Percentiles rank a stretch among this genome's conserved stretches.
Conservation (phyloP, 2,888 invertebrate species). For the Lithodes maja region DNA sequence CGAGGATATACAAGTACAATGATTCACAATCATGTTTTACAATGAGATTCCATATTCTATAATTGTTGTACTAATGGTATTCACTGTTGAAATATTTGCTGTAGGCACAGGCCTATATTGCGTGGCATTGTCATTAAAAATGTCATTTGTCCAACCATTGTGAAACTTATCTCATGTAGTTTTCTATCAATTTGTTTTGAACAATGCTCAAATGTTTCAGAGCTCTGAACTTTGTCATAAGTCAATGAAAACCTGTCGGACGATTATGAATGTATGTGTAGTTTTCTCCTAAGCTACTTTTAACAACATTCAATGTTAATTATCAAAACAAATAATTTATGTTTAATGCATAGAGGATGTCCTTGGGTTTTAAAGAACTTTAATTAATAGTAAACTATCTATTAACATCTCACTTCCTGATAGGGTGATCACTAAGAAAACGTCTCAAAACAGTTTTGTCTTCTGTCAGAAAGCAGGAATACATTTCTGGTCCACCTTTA, state of each 20-base stretch:
- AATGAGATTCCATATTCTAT: background rate
- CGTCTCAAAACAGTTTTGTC: too few relatives aligned
- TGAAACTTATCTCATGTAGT: slow-evolving; percentile 9
- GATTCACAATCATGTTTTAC: slow-evolving; percentile 8
- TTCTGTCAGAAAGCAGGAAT: too few relatives aligned
- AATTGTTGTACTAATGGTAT: background rate
- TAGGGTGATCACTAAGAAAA: too few relatives aligned
- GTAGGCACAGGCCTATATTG: slow-evolving; percentile 10
- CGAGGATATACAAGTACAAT: background rate
- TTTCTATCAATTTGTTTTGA: slow-evolving; percentile 9
- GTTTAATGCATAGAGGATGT: too few relatives aligned
- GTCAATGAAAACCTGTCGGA: slow-evolving; percentile 10
- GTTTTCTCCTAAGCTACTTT: too few relatives aligned
- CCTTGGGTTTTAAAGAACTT: too few relatives aligned
- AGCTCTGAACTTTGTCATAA: slow-evolving; percentile 12
- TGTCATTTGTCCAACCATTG: background rate
- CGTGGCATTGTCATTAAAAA: background rate
- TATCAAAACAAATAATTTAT: too few relatives aligned
- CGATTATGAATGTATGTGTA: background rate
- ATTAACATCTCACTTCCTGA: too few relatives aligned
- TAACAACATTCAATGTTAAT: too few relatives aligned
- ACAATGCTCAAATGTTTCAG: slow-evolving; percentile 20
- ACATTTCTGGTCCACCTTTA: too few relatives aligned
- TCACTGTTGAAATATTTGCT: background rate
- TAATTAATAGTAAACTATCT: too few relatives aligned